These are phyloP conservation scores for Neogobius melanostomus DNA, from an alignment of 2,113 vertebrate genomes.

Conservation along the genomic window DNA sequence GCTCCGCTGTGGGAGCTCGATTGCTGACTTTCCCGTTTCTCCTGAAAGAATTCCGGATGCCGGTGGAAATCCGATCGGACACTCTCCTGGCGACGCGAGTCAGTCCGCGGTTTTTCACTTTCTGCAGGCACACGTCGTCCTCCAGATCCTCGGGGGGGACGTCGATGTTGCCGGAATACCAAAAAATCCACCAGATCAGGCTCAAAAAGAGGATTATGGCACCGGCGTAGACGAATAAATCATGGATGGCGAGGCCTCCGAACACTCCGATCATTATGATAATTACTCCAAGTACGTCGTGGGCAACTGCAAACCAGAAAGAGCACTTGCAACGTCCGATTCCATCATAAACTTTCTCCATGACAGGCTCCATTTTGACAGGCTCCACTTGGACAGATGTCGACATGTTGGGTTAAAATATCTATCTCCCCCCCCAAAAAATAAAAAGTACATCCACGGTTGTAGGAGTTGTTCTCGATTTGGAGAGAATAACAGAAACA, in stretches of 20 bases:
- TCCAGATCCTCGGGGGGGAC: constrained; percentile 78
- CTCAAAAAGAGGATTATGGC: constrained; percentile 88
- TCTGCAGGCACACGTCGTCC: constrained; percentile 70
- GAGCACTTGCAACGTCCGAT: constrained; percentile 84
- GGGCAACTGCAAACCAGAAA: constrained; percentile 87
- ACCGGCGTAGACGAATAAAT: constrained; percentile 86
- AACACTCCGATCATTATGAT: constrained; percentile 85
- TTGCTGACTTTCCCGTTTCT: constrained; percentile 35
- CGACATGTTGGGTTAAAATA: constrained; percentile 42
- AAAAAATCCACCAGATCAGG: constrained; percentile 94
- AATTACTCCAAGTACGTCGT: constrained; percentile 80
- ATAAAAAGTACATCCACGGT: neutral
- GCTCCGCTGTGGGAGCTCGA: constrained; percentile 2
- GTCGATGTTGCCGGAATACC: constrained; percentile 91
- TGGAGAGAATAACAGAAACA: constrained; percentile 5
- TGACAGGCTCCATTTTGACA: constrained; percentile 30
- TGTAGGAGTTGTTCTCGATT: neutral
- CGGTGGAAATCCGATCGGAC: constrained; percentile 63
- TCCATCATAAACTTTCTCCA: constrained; percentile 54
- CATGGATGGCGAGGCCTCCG: constrained; percentile 76
- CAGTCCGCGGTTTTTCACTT: constrained; percentile 47
- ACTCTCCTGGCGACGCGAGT: constrained; percentile 48
- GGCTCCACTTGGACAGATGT: constrained; percentile 47
- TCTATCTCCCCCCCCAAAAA: constrained; percentile 2
- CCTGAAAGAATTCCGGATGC: constrained; percentile 62